Evolutionary conservation across 2,888 invertebrate species (phyloP).

Genomic region (Ephialtes manifestator): DNA sequence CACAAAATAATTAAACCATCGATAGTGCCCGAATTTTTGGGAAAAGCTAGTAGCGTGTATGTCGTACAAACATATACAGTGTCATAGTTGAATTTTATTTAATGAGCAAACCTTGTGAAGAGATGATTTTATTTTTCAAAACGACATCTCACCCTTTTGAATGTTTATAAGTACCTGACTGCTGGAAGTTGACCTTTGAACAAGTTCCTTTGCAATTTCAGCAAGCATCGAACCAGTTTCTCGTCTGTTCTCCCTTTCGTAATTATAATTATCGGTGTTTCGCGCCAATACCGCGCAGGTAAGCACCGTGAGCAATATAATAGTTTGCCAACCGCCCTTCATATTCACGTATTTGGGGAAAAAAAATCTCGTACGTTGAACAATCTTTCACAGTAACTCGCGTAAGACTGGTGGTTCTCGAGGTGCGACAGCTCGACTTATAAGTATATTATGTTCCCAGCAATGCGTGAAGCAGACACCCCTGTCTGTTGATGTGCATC

Average conservation of each 20-base stretch:
- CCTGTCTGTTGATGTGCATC: constrained; percentile 60
- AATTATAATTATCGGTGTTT: constrained; percentile 66
- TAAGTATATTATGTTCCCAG: constrained; percentile 54
- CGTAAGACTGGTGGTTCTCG: constrained; percentile 47
- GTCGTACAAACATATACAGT: background rate
- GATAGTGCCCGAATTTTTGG: background rate
- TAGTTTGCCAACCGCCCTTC: constrained; percentile 55
- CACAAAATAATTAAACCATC: background rate
- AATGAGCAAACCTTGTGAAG: background rate
- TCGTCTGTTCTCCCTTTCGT: constrained; percentile 69
- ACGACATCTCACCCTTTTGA: background rate
- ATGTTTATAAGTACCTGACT: constrained; percentile 88
- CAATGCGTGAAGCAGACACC: constrained; percentile 60
- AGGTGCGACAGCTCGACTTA: constrained; percentile 60
- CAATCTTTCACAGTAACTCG: constrained; percentile 36
- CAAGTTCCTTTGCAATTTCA: constrained; percentile 89
- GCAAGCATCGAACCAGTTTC: constrained; percentile 87
- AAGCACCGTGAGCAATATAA: constrained; percentile 67
- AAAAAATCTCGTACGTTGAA: background rate
- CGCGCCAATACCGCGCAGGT: constrained; percentile 70
- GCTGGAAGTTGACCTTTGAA: constrained; percentile 89
- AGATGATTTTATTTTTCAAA: background rate
- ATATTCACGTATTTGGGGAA: constrained; percentile 41
- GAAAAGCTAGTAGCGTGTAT: background rate
- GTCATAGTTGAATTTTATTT: background rate